These are phyloP conservation scores for Drosophila infuscata DNA, from an alignment of 2,888 invertebrate species.

Conservation along the genomic window DNA sequence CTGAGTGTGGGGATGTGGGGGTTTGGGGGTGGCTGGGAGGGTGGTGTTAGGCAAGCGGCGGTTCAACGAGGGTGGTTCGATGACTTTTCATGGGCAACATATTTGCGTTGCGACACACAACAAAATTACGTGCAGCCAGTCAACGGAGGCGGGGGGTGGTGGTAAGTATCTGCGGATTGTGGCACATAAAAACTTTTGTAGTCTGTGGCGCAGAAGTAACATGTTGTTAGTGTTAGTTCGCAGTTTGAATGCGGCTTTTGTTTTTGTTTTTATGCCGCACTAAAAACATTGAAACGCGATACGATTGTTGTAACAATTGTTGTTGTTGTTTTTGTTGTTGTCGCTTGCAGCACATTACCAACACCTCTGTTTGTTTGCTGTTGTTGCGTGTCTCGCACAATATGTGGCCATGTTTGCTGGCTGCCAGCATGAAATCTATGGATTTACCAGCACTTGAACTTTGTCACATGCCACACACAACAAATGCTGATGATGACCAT, in stretches of 20 bases:
- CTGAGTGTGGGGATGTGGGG: neutral
- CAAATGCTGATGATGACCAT: slow-evolving; percentile 21
- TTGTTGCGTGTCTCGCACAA: slow-evolving; percentile 72
- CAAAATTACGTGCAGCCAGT: slow-evolving; percentile 75
- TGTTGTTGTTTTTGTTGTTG: slow-evolving; percentile 24
- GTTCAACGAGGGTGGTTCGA: slow-evolving; percentile 28
- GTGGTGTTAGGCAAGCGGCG: neutral
- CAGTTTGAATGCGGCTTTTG: slow-evolving; percentile 77
- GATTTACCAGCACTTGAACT: slow-evolving; percentile 85
- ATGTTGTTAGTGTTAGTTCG: slow-evolving; percentile 59
- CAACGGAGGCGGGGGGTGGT: slow-evolving; percentile 7
- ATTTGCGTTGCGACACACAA: slow-evolving; percentile 80
- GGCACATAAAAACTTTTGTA: slow-evolving; percentile 74
- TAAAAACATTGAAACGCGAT: slow-evolving; percentile 79
- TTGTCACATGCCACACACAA: slow-evolving; percentile 67
- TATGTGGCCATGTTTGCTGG: slow-evolving; percentile 76
- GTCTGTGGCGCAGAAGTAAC: slow-evolving; percentile 57
- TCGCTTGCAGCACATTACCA: slow-evolving; percentile 66
- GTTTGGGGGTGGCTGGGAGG: neutral
- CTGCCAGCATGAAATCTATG: slow-evolving; percentile 81
- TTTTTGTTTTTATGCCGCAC: slow-evolving; percentile 78
- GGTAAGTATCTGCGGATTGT: slow-evolving; percentile 52
- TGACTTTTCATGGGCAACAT: slow-evolving; percentile 68
- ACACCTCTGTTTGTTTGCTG: slow-evolving; percentile 59
- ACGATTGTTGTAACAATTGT: slow-evolving; percentile 73